phyloP scores from a whole-genome alignment of 2,888 invertebrate species.

The Tiphia femorata region DNA sequence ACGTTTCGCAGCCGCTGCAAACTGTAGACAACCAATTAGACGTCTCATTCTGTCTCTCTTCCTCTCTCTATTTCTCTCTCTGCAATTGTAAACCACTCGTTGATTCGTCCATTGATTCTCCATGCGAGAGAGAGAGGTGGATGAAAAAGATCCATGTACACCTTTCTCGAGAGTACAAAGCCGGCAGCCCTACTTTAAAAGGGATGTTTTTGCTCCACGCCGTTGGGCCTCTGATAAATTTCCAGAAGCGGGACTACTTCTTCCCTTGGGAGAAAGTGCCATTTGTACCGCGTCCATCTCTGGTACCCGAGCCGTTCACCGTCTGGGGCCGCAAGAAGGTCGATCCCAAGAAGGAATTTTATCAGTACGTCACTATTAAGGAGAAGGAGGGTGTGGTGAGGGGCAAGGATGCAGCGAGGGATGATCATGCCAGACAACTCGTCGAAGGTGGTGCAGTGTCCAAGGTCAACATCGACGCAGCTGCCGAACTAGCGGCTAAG shows the following conservation, averaged over 20 bases:
- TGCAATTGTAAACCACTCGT: no score
- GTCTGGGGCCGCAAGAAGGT: slow-evolving; percentile 80
- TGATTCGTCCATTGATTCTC: no score
- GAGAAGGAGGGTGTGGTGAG: slow-evolving; percentile 60
- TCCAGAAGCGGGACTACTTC: slow-evolving; percentile 78
- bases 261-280: slow-evolving; percentile 93
- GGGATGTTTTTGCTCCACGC: no score
- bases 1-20: background rate
- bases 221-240: no score
- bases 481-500: slow-evolving; percentile 61
- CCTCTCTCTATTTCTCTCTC: no score
- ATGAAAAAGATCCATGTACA: no score
- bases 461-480: slow-evolving; percentile 64
- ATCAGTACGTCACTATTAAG: slow-evolving; percentile 63
- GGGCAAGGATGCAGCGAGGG: slow-evolving; percentile 60
- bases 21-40: no score
- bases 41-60: no score
- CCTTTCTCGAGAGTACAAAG: no score
- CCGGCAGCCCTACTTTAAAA: no score
- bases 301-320: slow-evolving; percentile 87
- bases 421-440: slow-evolving; percentile 63
- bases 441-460: slow-evolving; percentile 62
- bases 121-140: no score
- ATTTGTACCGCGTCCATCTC: slow-evolving; percentile 86
- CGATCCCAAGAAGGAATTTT: slow-evolving; percentile 64